Base-by-base conservation (phyloP, 2,113 vertebrate genomes). In the Triplophysa dalaica region DNA sequence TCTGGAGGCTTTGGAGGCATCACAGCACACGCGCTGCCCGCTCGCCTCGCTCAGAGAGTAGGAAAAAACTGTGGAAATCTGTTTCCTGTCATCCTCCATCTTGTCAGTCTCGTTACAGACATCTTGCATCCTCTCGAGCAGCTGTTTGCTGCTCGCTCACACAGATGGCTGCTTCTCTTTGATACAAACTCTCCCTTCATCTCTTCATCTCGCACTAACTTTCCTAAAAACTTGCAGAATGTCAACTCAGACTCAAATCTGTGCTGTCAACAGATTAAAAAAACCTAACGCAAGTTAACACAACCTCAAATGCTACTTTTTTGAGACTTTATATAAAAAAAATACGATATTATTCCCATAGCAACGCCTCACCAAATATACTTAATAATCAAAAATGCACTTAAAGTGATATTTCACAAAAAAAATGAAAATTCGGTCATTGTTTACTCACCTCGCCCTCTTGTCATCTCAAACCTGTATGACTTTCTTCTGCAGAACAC, bases 21-120 rank as follows among this genome's bases (percentile, higher is more conserved):
- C 87, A 91, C 90, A 94, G 87, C 83, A 86, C 88, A 88, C 77
- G 78, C 91, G 89, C 91, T 92, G 93, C 86, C 91, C 91, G 86
- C 83, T 69, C n/a, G 56, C 38, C 82, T 79, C 86, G 89, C 70
- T 60, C 12, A 58, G 48, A 82, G 85, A 88, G 77, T 81, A 22
- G 83, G 90, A 89, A 90, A 91, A 93, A 85, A 89, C 90, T 92
- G 89, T 90, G 91, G 94, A 93, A 96, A 97, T 95, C 95, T 97
- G 95, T 94, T 98, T 94, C 92, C 94, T 97, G 96, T 97, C 97
- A 96, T 94, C 93, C 93, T 91, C 94, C 93, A 97, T 98, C 95
- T 95, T 95, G 95, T 98, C 96, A 95, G 92, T 95, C 91, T 92
- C 84, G 91, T 91, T 93, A 92, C 93, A 94, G 94, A 95, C 94